Conservation (phyloP, 2,113 vertebrate species). For the Danio rerio region DNA sequence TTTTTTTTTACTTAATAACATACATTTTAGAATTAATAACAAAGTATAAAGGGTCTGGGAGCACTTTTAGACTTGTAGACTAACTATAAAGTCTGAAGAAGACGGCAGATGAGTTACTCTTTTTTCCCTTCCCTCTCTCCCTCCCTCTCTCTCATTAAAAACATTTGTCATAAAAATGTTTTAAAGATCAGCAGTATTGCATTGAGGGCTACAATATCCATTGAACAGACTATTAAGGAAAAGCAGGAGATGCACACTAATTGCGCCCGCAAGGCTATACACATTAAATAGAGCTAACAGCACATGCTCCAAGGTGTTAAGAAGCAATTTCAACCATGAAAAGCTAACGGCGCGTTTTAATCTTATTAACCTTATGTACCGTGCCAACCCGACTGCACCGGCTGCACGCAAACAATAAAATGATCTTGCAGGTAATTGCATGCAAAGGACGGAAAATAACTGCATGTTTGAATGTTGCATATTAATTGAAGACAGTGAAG, state of each 20-base stretch:
- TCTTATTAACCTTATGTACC: constrained; percentile 51
- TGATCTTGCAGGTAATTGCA: constrained; percentile 26
- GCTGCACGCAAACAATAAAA: constrained; percentile 33
- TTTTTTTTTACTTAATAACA: too few relatives aligned
- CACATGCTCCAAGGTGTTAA: constrained; percentile 38
- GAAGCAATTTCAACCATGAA: constrained; percentile 27
- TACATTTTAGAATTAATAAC: not conserved
- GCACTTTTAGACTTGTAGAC: not conserved
- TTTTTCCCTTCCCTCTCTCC: not conserved
- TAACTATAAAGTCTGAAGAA: not conserved
- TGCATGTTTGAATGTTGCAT: constrained; percentile 24
- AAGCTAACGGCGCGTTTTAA: constrained; percentile 44
- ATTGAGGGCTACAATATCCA: constrained; percentile 39
- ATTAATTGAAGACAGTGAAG: constrained; percentile 16
- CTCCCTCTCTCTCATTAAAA: constrained; percentile 7
- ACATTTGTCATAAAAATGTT: constrained; percentile 43
- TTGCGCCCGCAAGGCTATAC: constrained; percentile 32
- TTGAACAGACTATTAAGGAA: constrained; percentile 48
- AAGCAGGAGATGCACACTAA: constrained; percentile 45
- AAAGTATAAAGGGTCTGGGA: not conserved
- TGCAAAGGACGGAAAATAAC: constrained; percentile 29
- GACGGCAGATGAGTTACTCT: not conserved
- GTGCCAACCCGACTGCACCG: constrained; percentile 32
- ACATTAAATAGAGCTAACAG: constrained; percentile 52
- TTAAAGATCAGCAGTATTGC: constrained; percentile 50